These are phyloP conservation scores for Etheostoma cragini DNA, from an alignment of 2,113 vertebrate genomes.

Conservation along the genomic window DNA sequence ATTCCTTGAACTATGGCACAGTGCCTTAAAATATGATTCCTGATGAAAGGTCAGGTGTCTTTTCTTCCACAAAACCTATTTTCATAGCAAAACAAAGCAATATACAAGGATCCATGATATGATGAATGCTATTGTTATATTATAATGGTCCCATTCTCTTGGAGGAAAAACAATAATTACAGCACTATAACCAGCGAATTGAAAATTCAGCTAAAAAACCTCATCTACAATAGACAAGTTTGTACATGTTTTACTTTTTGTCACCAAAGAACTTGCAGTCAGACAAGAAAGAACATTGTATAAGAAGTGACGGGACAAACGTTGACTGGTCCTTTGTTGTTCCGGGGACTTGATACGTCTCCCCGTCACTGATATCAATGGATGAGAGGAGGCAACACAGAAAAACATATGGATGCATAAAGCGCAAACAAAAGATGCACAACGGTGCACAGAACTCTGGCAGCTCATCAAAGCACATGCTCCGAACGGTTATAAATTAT, in stretches of 20 bases:
- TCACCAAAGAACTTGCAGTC: slow-evolving; percentile 2
- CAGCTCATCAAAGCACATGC: slow-evolving; percentile 71
- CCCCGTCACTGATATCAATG: slow-evolving; percentile 42
- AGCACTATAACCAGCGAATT: neutral
- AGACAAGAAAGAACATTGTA: slow-evolving; percentile 25
- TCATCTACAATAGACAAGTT: neutral
- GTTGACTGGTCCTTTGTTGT: slow-evolving; percentile 58
- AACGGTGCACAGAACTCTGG: slow-evolving; percentile 52
- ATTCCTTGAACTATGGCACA: neutral
- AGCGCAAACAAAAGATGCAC: slow-evolving; percentile 59
- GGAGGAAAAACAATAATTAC: slow-evolving; percentile 2
- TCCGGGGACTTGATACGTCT: slow-evolving; percentile 47
- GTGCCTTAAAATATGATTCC: neutral
- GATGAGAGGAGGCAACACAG: slow-evolving; percentile 49
- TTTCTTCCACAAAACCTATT: neutral
- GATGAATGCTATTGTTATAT: slow-evolving; percentile 6
- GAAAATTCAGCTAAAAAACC: slow-evolving; percentile 9
- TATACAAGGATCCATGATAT: neutral
- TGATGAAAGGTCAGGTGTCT: neutral
- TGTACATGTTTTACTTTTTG: slow-evolving; percentile 23
- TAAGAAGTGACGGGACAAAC: slow-evolving; percentile 52
- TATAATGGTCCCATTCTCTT: neutral
- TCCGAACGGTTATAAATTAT: slow-evolving; percentile 64
- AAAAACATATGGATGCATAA: slow-evolving; percentile 52
- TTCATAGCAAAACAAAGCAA: slow-evolving; percentile 13